These are phyloP conservation scores for Chiloscyllium plagiosum DNA, from an alignment of 2,113 vertebrate species.

Conservation along the genomic window DNA sequence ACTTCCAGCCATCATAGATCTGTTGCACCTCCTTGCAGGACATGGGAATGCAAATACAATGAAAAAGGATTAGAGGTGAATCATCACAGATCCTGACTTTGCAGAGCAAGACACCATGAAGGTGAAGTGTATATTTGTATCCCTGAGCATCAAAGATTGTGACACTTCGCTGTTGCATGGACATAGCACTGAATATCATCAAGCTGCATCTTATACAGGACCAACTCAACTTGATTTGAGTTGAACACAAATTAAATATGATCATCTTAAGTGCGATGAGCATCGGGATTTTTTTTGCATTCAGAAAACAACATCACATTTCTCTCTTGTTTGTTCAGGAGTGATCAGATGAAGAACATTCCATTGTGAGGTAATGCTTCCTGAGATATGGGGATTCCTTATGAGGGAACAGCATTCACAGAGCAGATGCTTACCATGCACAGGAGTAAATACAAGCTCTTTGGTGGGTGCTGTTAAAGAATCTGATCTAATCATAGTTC, in stretches of 20 bases:
- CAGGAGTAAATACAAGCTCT: not conserved
- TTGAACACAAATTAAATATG: not conserved
- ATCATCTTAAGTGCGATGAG: not conserved
- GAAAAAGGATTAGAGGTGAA: not conserved
- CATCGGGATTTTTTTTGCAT: not conserved
- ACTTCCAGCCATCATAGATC: not conserved
- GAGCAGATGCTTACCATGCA: not conserved
- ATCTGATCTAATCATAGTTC: too few relatives aligned
- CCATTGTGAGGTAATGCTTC: not conserved
- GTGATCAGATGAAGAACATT: not conserved
- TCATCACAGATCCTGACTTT: not conserved
- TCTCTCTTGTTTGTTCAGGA: not conserved
- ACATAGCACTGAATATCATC: too few relatives aligned
- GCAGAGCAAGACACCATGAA: not conserved
- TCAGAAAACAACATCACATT: not conserved
- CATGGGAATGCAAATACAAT: not conserved
- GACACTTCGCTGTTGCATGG: not conserved
- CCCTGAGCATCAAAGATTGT: not conserved
- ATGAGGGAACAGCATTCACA: not conserved
- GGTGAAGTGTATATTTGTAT: not conserved
- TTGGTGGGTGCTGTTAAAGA: not conserved
- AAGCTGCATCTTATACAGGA: too few relatives aligned
- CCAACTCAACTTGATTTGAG: too few relatives aligned
- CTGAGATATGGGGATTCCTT: not conserved
- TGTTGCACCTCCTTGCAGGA: not conserved